Conservation (phyloP, 1,140 invertebrate genomes). For the Zaprionus nigranus region DNA sequence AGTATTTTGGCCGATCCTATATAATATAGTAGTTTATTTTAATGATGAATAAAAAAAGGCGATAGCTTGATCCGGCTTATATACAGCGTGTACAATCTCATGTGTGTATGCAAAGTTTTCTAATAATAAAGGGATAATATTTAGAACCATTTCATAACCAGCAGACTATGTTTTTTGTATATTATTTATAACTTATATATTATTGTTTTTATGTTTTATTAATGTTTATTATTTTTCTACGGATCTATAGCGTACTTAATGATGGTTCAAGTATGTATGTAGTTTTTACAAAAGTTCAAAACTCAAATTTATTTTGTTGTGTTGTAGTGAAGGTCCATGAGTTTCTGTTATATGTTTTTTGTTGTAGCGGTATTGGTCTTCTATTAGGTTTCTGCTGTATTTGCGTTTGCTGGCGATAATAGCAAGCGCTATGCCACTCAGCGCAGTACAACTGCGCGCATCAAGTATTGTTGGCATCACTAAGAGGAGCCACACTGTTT, state of each 20-base stretch:
- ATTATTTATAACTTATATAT: too few species aligned
- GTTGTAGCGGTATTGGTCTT: slow-evolving; percentile 55
- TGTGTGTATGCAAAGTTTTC: too few species aligned
- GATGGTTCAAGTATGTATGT: slow-evolving; percentile 10
- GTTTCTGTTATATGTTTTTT: slow-evolving; percentile 69
- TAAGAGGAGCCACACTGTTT: slow-evolving; percentile 15
- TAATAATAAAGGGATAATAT: too few species aligned
- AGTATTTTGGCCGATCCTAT: too few species aligned
- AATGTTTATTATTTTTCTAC: not conserved
- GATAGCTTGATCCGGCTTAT: too few species aligned
- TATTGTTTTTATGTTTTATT: not conserved
- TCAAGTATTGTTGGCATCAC: slow-evolving; percentile 67
- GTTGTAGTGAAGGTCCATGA: slow-evolving; percentile 78
- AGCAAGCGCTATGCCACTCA: slow-evolving; percentile 68
- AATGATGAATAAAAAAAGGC: too few species aligned
- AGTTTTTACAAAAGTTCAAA: slow-evolving; percentile 39
- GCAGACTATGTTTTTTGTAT: not conserved
- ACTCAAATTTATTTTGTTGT: slow-evolving; percentile 71
- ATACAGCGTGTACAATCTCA: too few species aligned
- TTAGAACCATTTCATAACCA: not conserved
- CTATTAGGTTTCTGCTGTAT: slow-evolving; percentile 52
- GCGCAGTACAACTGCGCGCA: slow-evolving; percentile 73
- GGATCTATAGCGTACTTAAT: too few species aligned
- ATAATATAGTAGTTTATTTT: too few species aligned
- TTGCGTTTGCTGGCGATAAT: slow-evolving; percentile 64